Evolutionary conservation across 2,113 vertebrate genomes (phyloP), one percentile per base, ranked within the genome.

Genomic region (Mesocricetus auratus): DNA sequence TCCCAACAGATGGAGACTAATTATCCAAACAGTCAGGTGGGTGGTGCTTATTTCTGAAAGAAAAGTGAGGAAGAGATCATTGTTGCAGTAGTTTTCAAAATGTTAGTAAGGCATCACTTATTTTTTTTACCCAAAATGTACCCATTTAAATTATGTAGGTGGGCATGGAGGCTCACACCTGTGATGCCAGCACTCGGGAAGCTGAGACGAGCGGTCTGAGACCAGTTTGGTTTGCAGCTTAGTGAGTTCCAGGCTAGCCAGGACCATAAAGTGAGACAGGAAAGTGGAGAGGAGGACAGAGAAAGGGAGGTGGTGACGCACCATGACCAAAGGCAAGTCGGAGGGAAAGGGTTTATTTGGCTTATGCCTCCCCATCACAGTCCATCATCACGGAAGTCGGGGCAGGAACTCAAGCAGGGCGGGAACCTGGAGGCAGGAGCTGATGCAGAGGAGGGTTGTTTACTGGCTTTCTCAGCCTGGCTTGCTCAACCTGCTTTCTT

Each of bases 81-180:
- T 69, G n/a, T 78, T 85, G 50, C 1, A 78, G 10, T 33, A 87
- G 33, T 68, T 87, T 60, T 88, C 62, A 78, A 58, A 22, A 22
- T 36, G 62, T 73, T 53, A 90, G 29, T 68, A 86, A 16, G 89
- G 16, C 17, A 64, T 42, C 22, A 85, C 66, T 93, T 93, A 79
- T 77, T 94, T 93, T 36, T 92, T 90, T 86, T 81, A 68, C 17
- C 53, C 81, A 68, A 85, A 75, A 60, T 45, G 64, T 90, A 42
- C 47, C 75, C 45, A 74, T 74, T 69, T 77, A 83, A 91, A 66
- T 50, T n/a, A 74, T 79, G 15, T 33, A 92, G 19, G 11, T n/a
- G 17, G 85, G 21, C 64, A 69, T 86, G 85, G 21, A 36, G 31
- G 31, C 5, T 50, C 83, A 50, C 16, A 68, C 19, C 31, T 86